Conservation (phyloP, 2,797 vertebrate species). For the Monodelphis domestica region DNA sequence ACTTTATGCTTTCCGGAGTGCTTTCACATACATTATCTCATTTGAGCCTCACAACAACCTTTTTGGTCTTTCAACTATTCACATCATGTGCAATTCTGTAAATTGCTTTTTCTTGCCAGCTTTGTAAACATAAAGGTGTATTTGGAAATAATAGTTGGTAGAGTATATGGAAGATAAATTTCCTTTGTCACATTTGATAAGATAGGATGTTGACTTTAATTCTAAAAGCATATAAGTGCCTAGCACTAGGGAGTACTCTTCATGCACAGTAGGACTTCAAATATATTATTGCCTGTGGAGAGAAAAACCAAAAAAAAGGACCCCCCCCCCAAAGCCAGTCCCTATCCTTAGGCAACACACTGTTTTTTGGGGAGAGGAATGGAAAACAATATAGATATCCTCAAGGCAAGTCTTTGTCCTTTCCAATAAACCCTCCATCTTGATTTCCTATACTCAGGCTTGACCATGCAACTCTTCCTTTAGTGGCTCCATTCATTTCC, state of each 20-base stretch:
- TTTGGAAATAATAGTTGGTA: background rate
- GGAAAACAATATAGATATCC: background rate
- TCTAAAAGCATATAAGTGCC: background rate
- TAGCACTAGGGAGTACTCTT: background rate
- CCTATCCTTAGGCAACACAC: background rate
- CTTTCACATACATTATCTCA: background rate
- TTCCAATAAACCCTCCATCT: background rate
- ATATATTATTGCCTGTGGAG: background rate
- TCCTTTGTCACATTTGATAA: background rate
- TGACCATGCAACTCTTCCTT: background rate
- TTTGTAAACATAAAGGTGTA: background rate
- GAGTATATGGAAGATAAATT: background rate
- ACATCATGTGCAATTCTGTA: background rate
- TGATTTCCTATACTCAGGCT: background rate
- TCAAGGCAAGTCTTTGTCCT: background rate
- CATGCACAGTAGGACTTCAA: background rate
- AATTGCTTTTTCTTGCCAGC: background rate
- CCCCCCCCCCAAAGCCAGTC: background rate
- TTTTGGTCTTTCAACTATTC: background rate
- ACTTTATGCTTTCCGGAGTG: background rate
- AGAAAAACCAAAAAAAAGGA: background rate
- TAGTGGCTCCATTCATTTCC: background rate
- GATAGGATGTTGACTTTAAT: background rate
- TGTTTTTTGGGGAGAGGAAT: background rate
- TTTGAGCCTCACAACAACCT: background rate